Base-by-base conservation (phyloP, 2,113 vertebrate genomes). In the Gambusia holbrooki region DNA sequence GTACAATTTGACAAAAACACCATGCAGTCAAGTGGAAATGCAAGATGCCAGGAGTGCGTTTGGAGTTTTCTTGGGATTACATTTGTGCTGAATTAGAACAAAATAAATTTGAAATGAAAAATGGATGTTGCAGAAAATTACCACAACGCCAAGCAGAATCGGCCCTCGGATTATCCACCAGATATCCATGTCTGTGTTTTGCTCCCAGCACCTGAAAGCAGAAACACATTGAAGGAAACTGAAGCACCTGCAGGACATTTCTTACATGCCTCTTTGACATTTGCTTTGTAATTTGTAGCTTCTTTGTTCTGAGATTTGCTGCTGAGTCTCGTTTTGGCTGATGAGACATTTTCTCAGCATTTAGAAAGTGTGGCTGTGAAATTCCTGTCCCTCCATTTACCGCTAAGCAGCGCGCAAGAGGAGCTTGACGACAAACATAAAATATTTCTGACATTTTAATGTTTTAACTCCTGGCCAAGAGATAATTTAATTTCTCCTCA, bases 121-220 rank as follows among this genome's bases (percentile, higher is more conserved):
- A 65, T 54, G 19, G 4, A 30, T 10, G 17, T 0, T 3, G 28
- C 28, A 15, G 11, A 10, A 68, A 45, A 95, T 97, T 94, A 99
- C 98, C 96, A 98, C 88, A 64, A 97, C 96, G 68, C 97, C 96
- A 87, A 98, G 86, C 66, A 98, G 93, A 81, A 98, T 97, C 0
- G 97, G 96, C 4, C 94, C 94, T 0, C 98, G 96, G 62, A 96
- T 96, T 86, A 99, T 98, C 98, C 98, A 99, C 98, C 98, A 99
- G 93, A 96, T 96, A 27, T 93, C 95, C 97, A 99, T 98, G 90
- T 97, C 96, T 74, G 94, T 88, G 35, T 98, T 99, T 29, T 90
- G 94, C 65, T 91, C 95, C 98, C 98, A 99, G 92, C 98, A 99
- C 90, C 98, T 98, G 74, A 40, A 79, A 14, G 17, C 2, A 76